Evolutionary conservation across 1,140 invertebrate genomes (phyloP).

Genomic region (Brachionus asplanchnoidis): DNA sequence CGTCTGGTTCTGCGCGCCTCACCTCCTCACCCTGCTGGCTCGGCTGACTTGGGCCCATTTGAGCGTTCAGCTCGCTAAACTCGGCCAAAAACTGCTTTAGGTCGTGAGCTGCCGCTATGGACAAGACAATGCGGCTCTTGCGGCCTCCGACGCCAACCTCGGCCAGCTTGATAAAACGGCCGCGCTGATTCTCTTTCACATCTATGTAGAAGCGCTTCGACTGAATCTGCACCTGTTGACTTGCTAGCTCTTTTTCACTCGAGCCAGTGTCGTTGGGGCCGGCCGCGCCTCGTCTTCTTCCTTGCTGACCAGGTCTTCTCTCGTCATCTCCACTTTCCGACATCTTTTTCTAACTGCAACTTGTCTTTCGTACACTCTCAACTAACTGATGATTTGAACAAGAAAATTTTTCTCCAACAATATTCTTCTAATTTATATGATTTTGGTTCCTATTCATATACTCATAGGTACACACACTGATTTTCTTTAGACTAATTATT

Average conservation of each 20-base stretch:
- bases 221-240: constrained; percentile 96
- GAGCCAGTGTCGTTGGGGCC: not conserved
- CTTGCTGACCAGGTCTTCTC: constrained; percentile 9
- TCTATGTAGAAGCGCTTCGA: constrained; percentile 97
- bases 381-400: not conserved
- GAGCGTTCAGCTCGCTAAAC: constrained; percentile 76
- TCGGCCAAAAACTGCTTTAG: constrained; percentile 91
- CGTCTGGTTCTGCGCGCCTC: not conserved
- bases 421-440: not conserved
- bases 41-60: not conserved
- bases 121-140: constrained; percentile 60
- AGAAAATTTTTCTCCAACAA: not conserved
- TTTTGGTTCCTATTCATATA: not conserved
- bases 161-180: constrained; percentile 95
- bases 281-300: not conserved
- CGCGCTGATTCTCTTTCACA: constrained; percentile 94
- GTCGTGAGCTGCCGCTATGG: constrained; percentile 91
- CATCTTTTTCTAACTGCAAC: not conserved
- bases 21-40: not conserved
- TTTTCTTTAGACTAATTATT: not conserved
- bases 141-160: constrained; percentile 65
- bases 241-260: constrained; percentile 83
- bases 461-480: not conserved
- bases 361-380: not conserved
- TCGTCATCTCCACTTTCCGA: constrained; percentile 31